A percentile compares a stretch with the other conserved stretches of the same genome.
Evolutionary conservation across 1,140 invertebrate species (phyloP).

Genomic region (Diorhabda elongata): DNA sequence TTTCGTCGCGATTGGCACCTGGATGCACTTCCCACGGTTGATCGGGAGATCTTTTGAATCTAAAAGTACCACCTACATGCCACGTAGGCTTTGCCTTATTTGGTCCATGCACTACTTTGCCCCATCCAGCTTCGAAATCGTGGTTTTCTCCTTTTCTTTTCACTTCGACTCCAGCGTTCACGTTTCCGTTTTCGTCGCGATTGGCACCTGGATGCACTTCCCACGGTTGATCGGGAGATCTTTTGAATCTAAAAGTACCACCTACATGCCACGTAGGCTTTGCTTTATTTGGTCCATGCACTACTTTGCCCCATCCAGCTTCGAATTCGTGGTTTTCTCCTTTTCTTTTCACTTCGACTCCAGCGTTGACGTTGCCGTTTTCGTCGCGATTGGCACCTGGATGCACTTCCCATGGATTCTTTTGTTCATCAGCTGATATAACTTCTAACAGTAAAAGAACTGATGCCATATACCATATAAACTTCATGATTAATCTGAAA

Average conservation of each 20-base stretch:
- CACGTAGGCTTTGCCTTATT: slow-evolving; percentile 27
- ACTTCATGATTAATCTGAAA: background rate
- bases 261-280: slow-evolving; percentile 29
- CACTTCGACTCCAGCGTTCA: slow-evolving; percentile 14
- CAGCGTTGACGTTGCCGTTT: background rate
- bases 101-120: slow-evolving; percentile 23
- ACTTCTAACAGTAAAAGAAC: background rate
- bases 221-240: slow-evolving; percentile 14
- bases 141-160: slow-evolving; percentile 25
- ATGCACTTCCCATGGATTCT: background rate
- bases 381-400: background rate
- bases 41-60: background rate
- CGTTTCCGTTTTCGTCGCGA: slow-evolving; percentile 25
- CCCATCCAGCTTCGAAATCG: slow-evolving; percentile 26
- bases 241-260: slow-evolving; percentile 18
- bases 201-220: slow-evolving; percentile 21
- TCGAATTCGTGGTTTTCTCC: slow-evolving; percentile 25
- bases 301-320: slow-evolving; percentile 23
- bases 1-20: slow-evolving; percentile 19
- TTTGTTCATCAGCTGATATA: background rate
- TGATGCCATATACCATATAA: background rate
- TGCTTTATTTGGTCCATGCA: slow-evolving; percentile 24
- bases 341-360: background rate
- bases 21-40: slow-evolving; percentile 23
- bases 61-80: slow-evolving; percentile 27